phyloP scores from a whole-genome alignment of 2,888 invertebrate species.

The Alviniconcha strummeri region DNA sequence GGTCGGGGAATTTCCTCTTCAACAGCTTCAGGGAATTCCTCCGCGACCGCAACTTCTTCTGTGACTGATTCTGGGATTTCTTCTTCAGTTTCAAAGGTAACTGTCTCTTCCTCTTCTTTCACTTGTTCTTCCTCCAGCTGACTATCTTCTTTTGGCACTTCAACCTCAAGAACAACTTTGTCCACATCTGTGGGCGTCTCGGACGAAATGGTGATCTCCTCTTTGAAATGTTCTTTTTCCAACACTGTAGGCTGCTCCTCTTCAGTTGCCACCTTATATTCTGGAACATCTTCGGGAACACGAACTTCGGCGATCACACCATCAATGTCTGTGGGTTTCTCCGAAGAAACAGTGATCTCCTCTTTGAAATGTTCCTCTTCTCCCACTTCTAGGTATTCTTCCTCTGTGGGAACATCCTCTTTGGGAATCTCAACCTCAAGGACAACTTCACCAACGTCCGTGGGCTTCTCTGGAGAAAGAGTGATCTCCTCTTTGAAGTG shows the following conservation, averaged over 20 bases:
- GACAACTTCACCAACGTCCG: constrained; percentile 28
- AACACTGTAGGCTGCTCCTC: constrained; percentile 11
- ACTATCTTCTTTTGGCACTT: too few species aligned
- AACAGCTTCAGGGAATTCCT: too few species aligned
- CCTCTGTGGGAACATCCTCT: not conserved
- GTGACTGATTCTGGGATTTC: too few species aligned
- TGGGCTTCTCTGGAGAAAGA: not conserved
- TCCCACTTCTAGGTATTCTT: constrained; percentile 15
- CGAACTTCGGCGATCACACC: constrained; percentile 18
- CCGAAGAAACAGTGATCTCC: too few species aligned
- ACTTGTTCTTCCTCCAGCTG: too few species aligned
- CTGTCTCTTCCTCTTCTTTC: constrained; percentile 25
- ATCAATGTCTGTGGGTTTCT: constrained; percentile 31
- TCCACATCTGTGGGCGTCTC: too few species aligned
- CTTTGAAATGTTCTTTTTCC: not conserved
- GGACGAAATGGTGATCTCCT: too few species aligned
- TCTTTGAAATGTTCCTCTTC: constrained; percentile 12
- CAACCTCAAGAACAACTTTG: too few species aligned
- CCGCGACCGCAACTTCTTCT: too few species aligned
- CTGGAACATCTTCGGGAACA: too few species aligned
- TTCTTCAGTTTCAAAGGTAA: constrained; percentile 21
- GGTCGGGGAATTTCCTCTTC: too few species aligned
- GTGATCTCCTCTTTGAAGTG: constrained; percentile 16
- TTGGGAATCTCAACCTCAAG: constrained; percentile 3
- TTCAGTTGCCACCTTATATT: constrained; percentile 23